Base-by-base conservation (phyloP, 2,797 vertebrate species). In the Cetoscarus ocellatus region DNA sequence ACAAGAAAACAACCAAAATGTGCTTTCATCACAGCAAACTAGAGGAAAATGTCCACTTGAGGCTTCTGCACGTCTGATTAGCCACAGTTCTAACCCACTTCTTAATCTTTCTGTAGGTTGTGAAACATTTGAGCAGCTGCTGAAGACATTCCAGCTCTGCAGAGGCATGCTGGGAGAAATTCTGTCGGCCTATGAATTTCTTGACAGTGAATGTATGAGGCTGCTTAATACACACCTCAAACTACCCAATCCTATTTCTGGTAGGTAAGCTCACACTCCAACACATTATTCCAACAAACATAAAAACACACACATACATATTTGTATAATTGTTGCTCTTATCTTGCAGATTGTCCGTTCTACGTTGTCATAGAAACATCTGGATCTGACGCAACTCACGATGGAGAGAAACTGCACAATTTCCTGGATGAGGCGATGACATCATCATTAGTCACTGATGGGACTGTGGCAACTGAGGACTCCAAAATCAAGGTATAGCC, bases 321-420 rank as follows among this genome's bases (percentile, higher is more conserved):
- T 27, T 27, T 43, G 15, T 2, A 3, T 18, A 48, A 27, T 9
- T 3, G 7, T 39, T 61, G 3, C 56, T 43, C 70, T 47, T 42
- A 0, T 74, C 68, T 86, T 87, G 66, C 90, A 99, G 98, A 94
- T 43, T 95, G 94, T 57, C 95, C 95, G 0, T 98, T 99, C 87
- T 99, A 98, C 74, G 90, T 98, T 36, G 86, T 99, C 68, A 94
- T 99, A 42, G 98, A 99, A 94, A 98, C 97, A 0, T 95, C 96
- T 0, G 98, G 98, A 40, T 99, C 97, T 8, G 93, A 91, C 47
- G 67, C 88, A 0, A 75, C 53, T 7, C 98, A 99, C 0, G 97
- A 99, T 10, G 90, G 95, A 2, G 96, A 97, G 86, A 99, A 99
- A 88, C 91, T 99, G 44, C 95, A 91, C 80, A 80, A 53, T 65